These are phyloP conservation scores for Rhinoraja longicauda DNA, from an alignment of 2,797 vertebrate species.

Conservation along the genomic window DNA sequence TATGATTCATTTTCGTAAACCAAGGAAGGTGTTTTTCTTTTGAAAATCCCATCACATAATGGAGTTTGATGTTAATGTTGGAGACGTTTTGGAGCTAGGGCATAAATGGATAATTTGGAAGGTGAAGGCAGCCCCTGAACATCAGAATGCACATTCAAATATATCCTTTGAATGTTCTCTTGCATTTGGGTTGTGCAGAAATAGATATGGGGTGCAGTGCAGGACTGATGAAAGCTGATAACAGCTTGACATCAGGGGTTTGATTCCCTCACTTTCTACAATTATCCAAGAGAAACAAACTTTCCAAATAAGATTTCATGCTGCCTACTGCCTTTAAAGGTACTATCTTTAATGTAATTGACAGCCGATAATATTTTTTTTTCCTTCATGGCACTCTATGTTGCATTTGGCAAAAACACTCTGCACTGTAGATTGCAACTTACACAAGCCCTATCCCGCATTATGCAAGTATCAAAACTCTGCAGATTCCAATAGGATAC, in stretches of 20 bases:
- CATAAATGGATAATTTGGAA: neutral
- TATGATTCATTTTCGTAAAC: neutral
- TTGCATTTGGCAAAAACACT: neutral
- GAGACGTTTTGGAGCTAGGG: neutral
- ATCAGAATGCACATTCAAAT: neutral
- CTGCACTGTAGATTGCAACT: neutral
- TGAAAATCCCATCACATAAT: neutral
- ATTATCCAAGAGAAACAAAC: neutral
- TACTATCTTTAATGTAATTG: neutral
- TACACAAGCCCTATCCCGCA: neutral
- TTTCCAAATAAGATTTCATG: neutral
- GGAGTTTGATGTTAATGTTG: neutral
- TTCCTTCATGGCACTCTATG: neutral
- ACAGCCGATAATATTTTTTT: neutral
- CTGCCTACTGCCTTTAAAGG: neutral
- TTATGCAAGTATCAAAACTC: neutral
- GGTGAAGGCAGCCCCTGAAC: neutral
- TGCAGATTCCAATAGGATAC: neutral
- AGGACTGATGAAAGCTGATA: neutral
- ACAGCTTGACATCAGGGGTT: neutral
- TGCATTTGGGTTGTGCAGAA: neutral
- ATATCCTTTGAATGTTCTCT: neutral
- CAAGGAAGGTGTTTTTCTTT: neutral
- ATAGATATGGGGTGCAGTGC: neutral
- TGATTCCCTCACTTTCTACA: neutral